Base-by-base conservation (phyloP, 2,113 vertebrate genomes). In the Fulica atra region DNA sequence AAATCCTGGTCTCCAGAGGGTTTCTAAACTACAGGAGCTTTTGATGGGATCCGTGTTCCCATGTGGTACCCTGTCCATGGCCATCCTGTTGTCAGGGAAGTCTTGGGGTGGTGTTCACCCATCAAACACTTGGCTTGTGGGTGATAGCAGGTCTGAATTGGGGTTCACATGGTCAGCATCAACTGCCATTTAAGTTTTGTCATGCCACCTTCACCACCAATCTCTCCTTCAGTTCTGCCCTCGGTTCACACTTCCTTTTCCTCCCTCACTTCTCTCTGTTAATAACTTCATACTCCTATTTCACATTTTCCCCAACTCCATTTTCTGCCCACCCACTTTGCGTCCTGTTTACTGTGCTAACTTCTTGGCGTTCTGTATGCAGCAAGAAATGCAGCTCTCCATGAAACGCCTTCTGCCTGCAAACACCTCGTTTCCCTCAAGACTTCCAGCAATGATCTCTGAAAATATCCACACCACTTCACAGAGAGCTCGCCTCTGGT, bases 391-490 rank as follows among this genome's bases (percentile, higher is more conserved):
- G 65, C 57, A 72, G 86, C 85, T 78, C 65, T 93, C 79, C 64
- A 12, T 7, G 40, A 95, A 93, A 95, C 1, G 12, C 83, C 80
- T 94, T 84, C 86, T 92, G 92, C 92, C 88, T 96, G 90, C 96
- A 90, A 96, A 96, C 80, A 76, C 80, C 63, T 40, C 2, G 0
- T 94, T 92, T 97, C 96, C 95, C 96, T 91, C 81, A 95, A 97
- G 96, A 91, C 80, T 95, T 94, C 86, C 81, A 95, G 88, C 96
- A 92, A 94, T 96, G 95, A 97, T 97, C 96, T 96, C 96, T 93
- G 92, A 96, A 96, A 97, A 94, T 96, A 97, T 87, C 96, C 96
- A 93, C 93, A 95, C 83, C 82, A 84, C 93, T 96, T 97, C 95
- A 96, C 92, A 83, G 81, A 96, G 95, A 92, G 94, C 65, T 87